Percentiles rank a stretch among this genome's conserved stretches.
Evolutionary conservation across 2,797 vertebrate genomes (phyloP).

Genomic region (Prunella strophiata): DNA sequence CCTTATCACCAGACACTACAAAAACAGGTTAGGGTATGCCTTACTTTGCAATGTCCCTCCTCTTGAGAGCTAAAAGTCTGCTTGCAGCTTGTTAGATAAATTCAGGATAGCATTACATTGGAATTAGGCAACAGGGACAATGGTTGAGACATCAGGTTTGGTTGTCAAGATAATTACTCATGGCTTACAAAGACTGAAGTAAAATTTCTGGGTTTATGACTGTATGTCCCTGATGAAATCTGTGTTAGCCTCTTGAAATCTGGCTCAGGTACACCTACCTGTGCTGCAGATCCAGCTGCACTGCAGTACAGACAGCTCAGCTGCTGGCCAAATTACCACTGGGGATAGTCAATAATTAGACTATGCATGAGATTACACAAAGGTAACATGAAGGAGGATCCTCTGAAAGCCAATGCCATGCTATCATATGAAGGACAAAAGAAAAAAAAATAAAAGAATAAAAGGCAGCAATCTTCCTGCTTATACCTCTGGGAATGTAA

Average conservation of each 20-base stretch:
- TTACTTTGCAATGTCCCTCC: background rate
- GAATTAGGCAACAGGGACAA: background rate
- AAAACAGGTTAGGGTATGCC: background rate
- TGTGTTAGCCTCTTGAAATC: background rate
- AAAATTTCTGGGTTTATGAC: background rate
- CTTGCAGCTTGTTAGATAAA: background rate
- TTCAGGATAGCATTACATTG: background rate
- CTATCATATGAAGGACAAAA: constrained; percentile 21
- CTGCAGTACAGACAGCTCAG: constrained; percentile 14
- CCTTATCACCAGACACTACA: background rate
- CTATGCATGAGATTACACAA: constrained; percentile 2
- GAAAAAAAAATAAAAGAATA: background rate
- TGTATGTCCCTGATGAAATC: background rate
- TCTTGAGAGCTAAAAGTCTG: background rate
- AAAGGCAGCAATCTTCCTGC: background rate
- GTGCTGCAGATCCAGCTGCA: background rate
- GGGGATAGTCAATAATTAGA: constrained; percentile 45
- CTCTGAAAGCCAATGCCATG: background rate
- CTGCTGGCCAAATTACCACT: background rate
- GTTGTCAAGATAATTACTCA: background rate
- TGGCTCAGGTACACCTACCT: background rate
- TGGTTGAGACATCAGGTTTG: background rate
- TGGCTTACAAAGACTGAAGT: background rate
- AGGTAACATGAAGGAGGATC: constrained; percentile 6
- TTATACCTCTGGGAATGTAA: background rate